A percentile compares a stretch with the other conserved stretches of the same genome.
Evolutionary conservation across 2,888 invertebrate species (phyloP).

Genomic region (Luperina testacea): DNA sequence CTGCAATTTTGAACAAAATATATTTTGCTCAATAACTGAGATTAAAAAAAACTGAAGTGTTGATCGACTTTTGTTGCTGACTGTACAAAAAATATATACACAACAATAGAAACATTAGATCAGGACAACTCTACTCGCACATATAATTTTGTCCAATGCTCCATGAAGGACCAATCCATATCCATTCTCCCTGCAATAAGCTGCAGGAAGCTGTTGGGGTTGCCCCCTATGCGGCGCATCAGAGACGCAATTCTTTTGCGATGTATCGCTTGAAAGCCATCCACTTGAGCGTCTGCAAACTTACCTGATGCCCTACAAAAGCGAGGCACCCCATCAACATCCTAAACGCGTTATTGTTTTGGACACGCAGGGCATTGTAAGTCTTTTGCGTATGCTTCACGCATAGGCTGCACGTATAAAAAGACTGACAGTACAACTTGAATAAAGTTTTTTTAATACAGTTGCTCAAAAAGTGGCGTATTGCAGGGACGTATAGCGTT

Average conservation of each 20-base stretch:
- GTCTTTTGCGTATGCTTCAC: background rate
- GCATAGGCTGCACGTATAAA: background rate
- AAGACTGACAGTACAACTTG: background rate
- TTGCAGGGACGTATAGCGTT: too few relatives aligned
- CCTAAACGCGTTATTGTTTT: background rate
- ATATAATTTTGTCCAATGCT: too few relatives aligned
- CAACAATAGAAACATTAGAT: too few relatives aligned
- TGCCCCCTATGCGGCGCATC: background rate
- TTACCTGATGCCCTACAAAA: background rate
- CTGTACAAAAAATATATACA: too few relatives aligned
- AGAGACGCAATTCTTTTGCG: background rate
- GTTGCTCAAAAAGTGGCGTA: too few relatives aligned
- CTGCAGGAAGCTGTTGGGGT: background rate
- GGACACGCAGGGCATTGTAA: background rate
- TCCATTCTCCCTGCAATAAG: background rate
- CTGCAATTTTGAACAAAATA: too few relatives aligned
- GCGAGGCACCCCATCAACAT: background rate
- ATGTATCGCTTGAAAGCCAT: background rate
- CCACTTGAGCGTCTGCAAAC: too few relatives aligned
- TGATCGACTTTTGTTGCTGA: too few relatives aligned
- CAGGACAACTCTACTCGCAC: too few relatives aligned
- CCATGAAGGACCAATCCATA: background rate
- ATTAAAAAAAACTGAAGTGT: too few relatives aligned
- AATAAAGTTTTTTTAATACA: too few relatives aligned
- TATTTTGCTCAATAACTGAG: too few relatives aligned